Conservation (phyloP, 2,888 invertebrate genomes). For the Aphelenchoides bicaudatus region DNA sequence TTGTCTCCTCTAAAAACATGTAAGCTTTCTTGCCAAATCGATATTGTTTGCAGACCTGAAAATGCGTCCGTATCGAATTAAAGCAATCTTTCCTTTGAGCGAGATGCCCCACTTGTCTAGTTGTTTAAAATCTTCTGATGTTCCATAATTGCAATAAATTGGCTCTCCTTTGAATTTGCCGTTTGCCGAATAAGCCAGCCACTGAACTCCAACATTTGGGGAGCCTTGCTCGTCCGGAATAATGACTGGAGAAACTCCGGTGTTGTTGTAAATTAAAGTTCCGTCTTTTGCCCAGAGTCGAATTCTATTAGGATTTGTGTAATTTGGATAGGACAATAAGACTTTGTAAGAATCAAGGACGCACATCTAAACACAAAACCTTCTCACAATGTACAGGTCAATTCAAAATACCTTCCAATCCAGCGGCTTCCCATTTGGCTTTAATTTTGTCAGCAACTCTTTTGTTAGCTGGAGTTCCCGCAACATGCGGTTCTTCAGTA, state of each 20-base stretch:
- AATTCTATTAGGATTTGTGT: constrained; percentile 41
- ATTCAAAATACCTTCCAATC: constrained; percentile 37
- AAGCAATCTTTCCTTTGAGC: constrained; percentile 37
- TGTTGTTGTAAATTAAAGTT: constrained; percentile 32
- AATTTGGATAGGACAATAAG: constrained; percentile 52
- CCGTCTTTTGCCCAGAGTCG: constrained; percentile 18
- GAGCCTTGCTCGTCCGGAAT: constrained; percentile 48
- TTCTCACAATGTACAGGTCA: neutral
- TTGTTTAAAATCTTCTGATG: constrained; percentile 42
- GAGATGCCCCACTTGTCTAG: constrained; percentile 35
- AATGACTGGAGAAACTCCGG: constrained; percentile 41
- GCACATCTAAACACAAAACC: constrained; percentile 25
- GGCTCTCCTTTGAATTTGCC: constrained; percentile 42
- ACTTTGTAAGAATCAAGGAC: constrained; percentile 43
- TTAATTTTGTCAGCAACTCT: constrained; percentile 46
- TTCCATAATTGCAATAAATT: constrained; percentile 48
- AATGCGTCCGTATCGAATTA: constrained; percentile 63
- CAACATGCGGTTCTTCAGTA: constrained; percentile 50
- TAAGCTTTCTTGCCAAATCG: too few species aligned
- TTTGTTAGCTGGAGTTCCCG: constrained; percentile 47
- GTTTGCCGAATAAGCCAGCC: constrained; percentile 49
- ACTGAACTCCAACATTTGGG: constrained; percentile 49
- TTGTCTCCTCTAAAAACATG: constrained; percentile 63
- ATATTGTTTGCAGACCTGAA: too few species aligned
- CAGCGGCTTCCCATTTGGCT: constrained; percentile 39